These are phyloP conservation scores for Takifugu ocellatus DNA, from an alignment of 2,797 vertebrate species.

Conservation along the genomic window DNA sequence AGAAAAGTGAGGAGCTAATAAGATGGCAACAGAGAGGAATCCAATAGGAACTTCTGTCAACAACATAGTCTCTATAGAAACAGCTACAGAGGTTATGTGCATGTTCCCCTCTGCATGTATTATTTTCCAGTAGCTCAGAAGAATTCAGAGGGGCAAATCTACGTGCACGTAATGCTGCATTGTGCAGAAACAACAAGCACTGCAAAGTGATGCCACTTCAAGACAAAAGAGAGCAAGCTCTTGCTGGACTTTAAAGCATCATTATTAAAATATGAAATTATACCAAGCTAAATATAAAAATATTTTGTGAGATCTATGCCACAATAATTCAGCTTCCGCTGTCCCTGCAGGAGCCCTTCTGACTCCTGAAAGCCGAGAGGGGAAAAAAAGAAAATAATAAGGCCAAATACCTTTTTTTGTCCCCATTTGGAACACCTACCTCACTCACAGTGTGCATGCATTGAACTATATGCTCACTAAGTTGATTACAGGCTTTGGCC, in stretches of 20 bases:
- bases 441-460: constrained; percentile 33
- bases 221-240: no score
- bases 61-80: constrained; percentile 73
- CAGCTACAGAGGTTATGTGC: constrained; percentile 53
- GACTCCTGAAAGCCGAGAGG: no score
- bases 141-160: no score
- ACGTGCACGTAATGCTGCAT: no score
- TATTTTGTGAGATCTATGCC: no score
- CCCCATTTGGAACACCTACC: constrained; percentile 35
- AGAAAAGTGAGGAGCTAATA: constrained; percentile 32
- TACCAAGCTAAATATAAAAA: no score
- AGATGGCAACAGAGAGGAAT: constrained; percentile 35
- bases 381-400: neutral
- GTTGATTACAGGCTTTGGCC: constrained; percentile 67
- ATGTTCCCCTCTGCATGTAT: constrained; percentile 10
- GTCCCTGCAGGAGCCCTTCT: no score
- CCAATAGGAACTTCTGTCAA: constrained; percentile 58
- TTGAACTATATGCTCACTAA: constrained; percentile 49
- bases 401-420: neutral
- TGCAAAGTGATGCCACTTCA: no score
- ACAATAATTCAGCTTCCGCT: no score
- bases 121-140: constrained; percentile 24
- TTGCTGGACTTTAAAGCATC: no score
- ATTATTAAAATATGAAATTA: no score
- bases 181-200: no score